Percentiles rank a stretch among this genome's conserved stretches.
Evolutionary conservation across 53 echinoderm and acorn worm genomes (phyloP).

Genomic region (Actinopyga echinites): DNA sequence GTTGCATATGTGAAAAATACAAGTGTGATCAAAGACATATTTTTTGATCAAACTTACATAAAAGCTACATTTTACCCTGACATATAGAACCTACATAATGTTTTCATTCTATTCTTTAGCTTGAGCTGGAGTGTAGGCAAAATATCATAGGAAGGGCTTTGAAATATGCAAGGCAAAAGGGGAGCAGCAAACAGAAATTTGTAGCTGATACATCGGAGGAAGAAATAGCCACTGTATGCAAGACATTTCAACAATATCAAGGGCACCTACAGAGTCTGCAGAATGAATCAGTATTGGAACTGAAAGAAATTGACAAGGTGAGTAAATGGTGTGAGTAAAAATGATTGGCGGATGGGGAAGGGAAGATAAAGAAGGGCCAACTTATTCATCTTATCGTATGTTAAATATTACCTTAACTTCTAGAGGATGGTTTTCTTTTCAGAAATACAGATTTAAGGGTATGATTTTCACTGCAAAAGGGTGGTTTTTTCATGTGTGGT

Average conservation of each 20-base stretch:
- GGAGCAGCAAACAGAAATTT: constrained; percentile 81
- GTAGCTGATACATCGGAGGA: constrained; percentile 55
- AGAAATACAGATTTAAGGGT: too few relatives aligned
- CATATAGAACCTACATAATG: too few relatives aligned
- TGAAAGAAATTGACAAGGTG: constrained; percentile 78
- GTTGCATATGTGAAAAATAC: too few relatives aligned
- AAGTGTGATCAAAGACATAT: too few relatives aligned
- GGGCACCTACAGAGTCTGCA: constrained; percentile 80
- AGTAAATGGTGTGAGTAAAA: not conserved
- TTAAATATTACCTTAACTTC: too few relatives aligned
- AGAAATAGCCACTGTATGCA: constrained; percentile 18
- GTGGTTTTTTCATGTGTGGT: not conserved
- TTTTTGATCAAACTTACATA: not conserved
- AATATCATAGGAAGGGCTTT: constrained; percentile 76
- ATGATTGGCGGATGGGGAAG: too few relatives aligned
- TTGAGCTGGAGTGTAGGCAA: constrained; percentile 81
- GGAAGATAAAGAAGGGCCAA: too few relatives aligned
- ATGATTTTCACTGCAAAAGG: too few relatives aligned
- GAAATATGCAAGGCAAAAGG: constrained; percentile 77
- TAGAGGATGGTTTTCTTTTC: too few relatives aligned
- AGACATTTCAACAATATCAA: constrained; percentile 69
- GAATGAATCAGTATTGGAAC: constrained; percentile 51
- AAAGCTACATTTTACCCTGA: too few relatives aligned
- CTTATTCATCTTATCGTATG: too few relatives aligned
- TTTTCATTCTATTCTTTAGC: constrained; percentile 28